Evolutionary conservation across 1,140 invertebrate species (phyloP), one percentile per base, ranked within the genome.

Genomic region (Globodera ellingtonae): DNA sequence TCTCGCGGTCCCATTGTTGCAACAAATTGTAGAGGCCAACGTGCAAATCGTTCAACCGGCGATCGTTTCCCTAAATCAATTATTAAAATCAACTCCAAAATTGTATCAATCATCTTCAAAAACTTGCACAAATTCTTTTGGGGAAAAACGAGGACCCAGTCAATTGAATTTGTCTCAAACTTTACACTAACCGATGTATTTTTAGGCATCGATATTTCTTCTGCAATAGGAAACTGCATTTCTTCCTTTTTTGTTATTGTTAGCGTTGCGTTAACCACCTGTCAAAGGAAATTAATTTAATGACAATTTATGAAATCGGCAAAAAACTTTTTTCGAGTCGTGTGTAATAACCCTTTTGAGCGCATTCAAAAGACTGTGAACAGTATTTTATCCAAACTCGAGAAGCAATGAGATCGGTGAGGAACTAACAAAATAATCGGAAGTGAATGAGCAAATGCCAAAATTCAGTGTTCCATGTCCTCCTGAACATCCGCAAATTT

Each of bases 401-500:
- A 13, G 35, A 50, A 59, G 44, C 10, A 50, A 75, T 74, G 72
- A 24, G n/a, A 74, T 56, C 6, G 59, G 4, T 48, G 48, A 50
- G 24, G 18, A 18, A 74, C 13, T n/a, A 56, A 8, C 47, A 50
- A 59, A 21, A 46, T 47, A 44, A 72, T 72, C n/a, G 3, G 50
- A 72, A 72, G n/a, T 13, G 46, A 72, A 24, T 47, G 44, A 21
- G n/a, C 44, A 72, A 75, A 15, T 35, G 35, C 35, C 35, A 35
- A 9, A 73, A 73, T 13, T 77, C 10, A 77, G 13, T 50, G 24
- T 67, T 77, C 69, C 18, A 59, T 62, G 21, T 67, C 65, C 9
- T 67, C 75, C 18, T 70, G 24, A 6, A 70, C 75, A 69, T 69
- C 69, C 15, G 21, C 44, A 72, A 46, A 81, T 56, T 81, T 81